These are phyloP conservation scores for Apantesis nais DNA, from an alignment of 2,888 invertebrate species.

Conservation along the genomic window DNA sequence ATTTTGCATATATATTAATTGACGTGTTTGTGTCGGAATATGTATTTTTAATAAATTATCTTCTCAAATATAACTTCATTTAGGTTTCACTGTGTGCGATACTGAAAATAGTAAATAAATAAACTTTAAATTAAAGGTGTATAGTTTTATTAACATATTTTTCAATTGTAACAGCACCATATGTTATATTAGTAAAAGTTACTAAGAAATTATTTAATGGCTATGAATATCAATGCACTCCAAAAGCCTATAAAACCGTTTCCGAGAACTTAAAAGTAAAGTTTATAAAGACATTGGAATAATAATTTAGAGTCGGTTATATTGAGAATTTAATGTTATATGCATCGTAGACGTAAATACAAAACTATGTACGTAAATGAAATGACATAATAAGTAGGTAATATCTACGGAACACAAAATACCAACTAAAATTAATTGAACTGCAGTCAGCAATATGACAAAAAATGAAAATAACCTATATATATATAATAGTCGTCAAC, in stretches of 20 bases:
- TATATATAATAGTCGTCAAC: no score
- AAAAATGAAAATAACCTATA: no score
- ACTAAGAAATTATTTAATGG: constrained; percentile 41
- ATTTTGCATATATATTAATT: no score
- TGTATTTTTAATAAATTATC: no score
- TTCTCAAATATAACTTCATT: no score
- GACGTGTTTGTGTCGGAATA: no score
- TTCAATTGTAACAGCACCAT: constrained; percentile 27
- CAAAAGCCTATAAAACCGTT: constrained; percentile 43
- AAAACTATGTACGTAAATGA: constrained; percentile 40
- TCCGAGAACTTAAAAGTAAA: constrained; percentile 44
- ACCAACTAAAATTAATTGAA: no score
- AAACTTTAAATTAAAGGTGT: constrained; percentile 27
- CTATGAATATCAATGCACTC: constrained; percentile 49
- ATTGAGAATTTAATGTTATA: constrained; percentile 47
- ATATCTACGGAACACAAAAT: no score
- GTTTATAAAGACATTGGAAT: constrained; percentile 49
- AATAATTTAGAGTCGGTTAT: constrained; percentile 42
- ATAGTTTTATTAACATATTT: constrained; percentile 34
- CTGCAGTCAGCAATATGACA: no score
- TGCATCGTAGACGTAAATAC: constrained; percentile 41
- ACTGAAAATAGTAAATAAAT: not conserved
- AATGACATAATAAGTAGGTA: constrained; percentile 14
- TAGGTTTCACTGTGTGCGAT: no score
- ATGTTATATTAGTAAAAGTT: constrained; percentile 39